Conservation (phyloP, 1,140 invertebrate genomes). For the Chironomus tepperi region DNA sequence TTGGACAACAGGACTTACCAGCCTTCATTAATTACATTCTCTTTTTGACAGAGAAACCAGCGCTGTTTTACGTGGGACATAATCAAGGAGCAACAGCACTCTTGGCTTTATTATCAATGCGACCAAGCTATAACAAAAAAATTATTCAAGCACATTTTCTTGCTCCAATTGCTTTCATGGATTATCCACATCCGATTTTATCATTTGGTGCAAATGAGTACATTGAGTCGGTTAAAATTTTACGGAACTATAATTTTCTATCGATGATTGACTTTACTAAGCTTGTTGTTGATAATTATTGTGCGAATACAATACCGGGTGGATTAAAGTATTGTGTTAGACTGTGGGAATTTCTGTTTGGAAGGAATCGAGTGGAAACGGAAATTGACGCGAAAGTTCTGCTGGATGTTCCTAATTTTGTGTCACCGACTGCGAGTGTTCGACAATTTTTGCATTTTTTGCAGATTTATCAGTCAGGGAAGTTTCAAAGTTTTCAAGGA, state of each 20-base stretch:
- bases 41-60: conserved; percentile 28
- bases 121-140: conserved; percentile 42
- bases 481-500: background rate
- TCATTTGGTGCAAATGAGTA: background rate
- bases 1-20: conserved; percentile 47
- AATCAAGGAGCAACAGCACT: conserved; percentile 47
- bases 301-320: background rate
- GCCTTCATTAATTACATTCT: conserved; percentile 36
- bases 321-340: background rate
- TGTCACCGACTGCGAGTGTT: conserved; percentile 17
- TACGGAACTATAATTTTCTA: background rate
- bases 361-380: background rate
- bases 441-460: background rate
- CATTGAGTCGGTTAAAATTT: background rate
- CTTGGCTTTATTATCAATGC: conserved; percentile 41
- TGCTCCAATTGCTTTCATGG: conserved; percentile 42
- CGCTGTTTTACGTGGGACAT: conserved; percentile 37
- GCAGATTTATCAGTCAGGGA: background rate
- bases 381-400: background rate
- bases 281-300: background rate
- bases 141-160: conserved; percentile 31
- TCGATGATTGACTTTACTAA: background rate
- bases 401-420: background rate
- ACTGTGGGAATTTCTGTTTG: background rate
- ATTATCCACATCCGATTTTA: conserved; percentile 14